Percentiles rank a stretch among this genome's conserved stretches.
Conservation (phyloP, 2,113 vertebrate genomes). For the Archilochus colubris region DNA sequence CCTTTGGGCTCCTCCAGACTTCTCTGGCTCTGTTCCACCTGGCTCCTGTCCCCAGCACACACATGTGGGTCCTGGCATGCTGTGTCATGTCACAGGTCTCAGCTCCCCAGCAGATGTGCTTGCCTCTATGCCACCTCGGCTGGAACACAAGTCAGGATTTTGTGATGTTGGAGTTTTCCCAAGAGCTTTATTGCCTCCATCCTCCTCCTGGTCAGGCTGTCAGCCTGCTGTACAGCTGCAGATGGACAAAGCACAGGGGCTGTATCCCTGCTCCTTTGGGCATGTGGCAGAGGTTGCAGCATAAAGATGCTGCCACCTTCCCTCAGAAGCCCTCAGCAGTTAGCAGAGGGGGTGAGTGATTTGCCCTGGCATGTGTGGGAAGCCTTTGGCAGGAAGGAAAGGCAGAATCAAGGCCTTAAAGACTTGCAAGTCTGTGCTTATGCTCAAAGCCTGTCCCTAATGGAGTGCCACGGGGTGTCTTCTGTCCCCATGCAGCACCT, state of each 20-base stretch:
- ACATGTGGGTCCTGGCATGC: neutral
- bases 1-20: neutral
- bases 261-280: neutral
- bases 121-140: neutral
- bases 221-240: neutral
- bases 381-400: neutral
- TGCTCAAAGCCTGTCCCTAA: neutral
- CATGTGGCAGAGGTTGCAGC: accelerated
- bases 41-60: neutral
- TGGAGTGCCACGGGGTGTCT: accelerated
- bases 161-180: neutral
- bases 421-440: neutral
- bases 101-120: neutral
- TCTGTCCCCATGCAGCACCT: neutral
- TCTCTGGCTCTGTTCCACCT: neutral
- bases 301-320: neutral
- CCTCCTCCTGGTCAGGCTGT: neutral
- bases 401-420: neutral
- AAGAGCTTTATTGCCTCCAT: neutral
- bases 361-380: neutral
- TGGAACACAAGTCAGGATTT: neutral
- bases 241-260: neutral
- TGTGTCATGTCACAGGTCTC: accelerated
- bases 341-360: neutral
- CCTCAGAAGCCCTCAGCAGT: neutral